Evolutionary conservation across 2,113 vertebrate genomes (phyloP), one percentile per base, ranked within the genome.

Genomic region (Anarhynchus alexandrinus): DNA sequence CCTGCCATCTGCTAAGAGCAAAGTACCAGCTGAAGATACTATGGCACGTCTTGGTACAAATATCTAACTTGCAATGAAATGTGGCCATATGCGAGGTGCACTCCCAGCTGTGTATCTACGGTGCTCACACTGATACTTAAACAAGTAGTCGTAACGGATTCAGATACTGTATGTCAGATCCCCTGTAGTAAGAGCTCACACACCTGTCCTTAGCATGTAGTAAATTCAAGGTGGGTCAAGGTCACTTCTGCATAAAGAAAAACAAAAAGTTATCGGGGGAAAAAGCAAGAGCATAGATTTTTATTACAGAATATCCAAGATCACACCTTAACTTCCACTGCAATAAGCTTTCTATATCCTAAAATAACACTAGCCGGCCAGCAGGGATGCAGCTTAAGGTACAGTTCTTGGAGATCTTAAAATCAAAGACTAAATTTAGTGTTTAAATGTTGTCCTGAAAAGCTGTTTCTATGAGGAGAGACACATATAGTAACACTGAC

Each of bases 81-180:
- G 15, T 23, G 11, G 32, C 32, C 8, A 18, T 13, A 17, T 3
- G 0, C 3, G 2, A 83, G 14, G 12, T 34, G 25, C 4, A 8
- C 14, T 90, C 32, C 27, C 57, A 80, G 29, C 55, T 66, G 12
- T 8, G 15, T 12, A 15, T 58, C 34, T 66, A 4, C 15, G 59
- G 10, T 13, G 17, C 54, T 58, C 15, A 29, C 36, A 51, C 19
- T 42, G 51, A 81, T 36, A 42, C 15, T 79, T 59, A 43, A 82
- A 45, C 15, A n/a, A 72, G 14, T 7, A 25, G 7, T 42, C 67
- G 70, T 43, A 66, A 90, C 69, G 26, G 12, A 55, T 43, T 72
- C 43, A 65, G 36, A 17, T 30, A 52, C 7, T 14, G 1, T n/a
- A 6, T 36, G 9, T 36, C 16, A 49, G 45, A 16, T 61, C 11